phyloP scores from a whole-genome alignment of 2,113 vertebrate species.

The Coptodon rendalli region DNA sequence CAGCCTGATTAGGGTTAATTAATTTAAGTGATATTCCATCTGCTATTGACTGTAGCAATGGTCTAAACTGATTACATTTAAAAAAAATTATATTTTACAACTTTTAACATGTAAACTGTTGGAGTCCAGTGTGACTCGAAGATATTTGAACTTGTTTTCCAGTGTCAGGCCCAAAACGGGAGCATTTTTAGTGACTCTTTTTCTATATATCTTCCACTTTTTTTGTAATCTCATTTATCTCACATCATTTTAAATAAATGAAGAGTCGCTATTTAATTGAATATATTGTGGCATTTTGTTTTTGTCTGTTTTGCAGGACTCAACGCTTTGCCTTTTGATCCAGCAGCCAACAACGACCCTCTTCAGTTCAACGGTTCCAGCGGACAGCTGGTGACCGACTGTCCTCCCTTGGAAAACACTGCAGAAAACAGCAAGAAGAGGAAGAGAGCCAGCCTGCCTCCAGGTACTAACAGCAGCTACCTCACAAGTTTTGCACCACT shows the following conservation, averaged over 20 bases:
- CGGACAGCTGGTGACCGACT: conserved; percentile 68
- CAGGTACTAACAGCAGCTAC: conserved; percentile 72
- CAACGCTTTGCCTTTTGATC: conserved; percentile 83
- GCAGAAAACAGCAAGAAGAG: conserved; percentile 81
- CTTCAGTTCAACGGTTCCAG: conserved; percentile 75
- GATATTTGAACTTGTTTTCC: neutral
- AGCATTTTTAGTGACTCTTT: neutral
- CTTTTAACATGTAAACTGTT: neutral
- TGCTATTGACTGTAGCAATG: neutral
- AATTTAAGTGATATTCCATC: neutral
- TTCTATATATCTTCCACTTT: neutral
- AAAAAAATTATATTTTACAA: neutral
- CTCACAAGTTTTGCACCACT: neutral
- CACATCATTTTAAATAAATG: neutral
- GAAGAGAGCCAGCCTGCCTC: conserved; percentile 75
- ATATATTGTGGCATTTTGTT: neutral
- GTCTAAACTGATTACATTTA: neutral
- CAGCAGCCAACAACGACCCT: conserved; percentile 75
- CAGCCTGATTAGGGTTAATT: neutral
- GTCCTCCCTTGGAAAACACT: conserved; percentile 76
- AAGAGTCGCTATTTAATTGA: neutral
- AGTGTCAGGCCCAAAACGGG: fast-evolving
- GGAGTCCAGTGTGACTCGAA: neutral
- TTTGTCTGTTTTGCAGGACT: conserved; percentile 73
- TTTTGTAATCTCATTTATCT: neutral